Conservation (phyloP, 2,888 invertebrate genomes). For the Stratiomys singularior region DNA sequence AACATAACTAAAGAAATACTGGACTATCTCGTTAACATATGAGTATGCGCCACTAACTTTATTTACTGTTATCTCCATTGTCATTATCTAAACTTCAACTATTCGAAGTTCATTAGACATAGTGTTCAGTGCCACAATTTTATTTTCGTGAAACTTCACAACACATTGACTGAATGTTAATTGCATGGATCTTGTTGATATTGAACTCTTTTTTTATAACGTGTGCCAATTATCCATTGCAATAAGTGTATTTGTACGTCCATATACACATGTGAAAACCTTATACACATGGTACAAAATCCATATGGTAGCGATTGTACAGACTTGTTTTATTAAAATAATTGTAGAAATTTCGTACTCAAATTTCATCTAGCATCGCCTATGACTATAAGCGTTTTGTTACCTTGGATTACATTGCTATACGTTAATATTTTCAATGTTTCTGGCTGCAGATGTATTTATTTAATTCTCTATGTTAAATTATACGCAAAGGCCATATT, state of each 20-base stretch:
- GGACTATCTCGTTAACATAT: too few species aligned
- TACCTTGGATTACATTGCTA: constrained; percentile 5
- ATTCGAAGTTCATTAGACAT: neutral
- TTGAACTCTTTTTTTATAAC: constrained; percentile 1
- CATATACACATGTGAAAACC: neutral
- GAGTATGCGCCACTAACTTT: too few species aligned
- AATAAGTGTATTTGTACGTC: neutral
- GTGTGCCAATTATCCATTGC: constrained; percentile 5
- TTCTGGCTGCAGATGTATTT: constrained; percentile 4
- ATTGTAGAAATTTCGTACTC: neutral
- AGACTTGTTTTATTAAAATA: neutral
- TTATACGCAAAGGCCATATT: neutral
- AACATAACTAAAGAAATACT: too few species aligned
- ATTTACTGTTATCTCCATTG: too few species aligned
- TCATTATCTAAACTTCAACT: too few species aligned
- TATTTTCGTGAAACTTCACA: neutral
- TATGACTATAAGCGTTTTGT: neutral
- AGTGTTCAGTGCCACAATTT: constrained; percentile 4
- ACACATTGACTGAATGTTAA: constrained; percentile 6
- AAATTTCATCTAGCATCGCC: neutral
- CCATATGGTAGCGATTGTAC: too few species aligned
- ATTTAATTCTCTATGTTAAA: neutral
- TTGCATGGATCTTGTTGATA: constrained; percentile 34
- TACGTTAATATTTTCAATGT: constrained; percentile 25
- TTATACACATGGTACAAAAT: too few species aligned